Evolutionary conservation across 2,888 invertebrate genomes (phyloP).

Genomic region (Corbicula japonica): DNA sequence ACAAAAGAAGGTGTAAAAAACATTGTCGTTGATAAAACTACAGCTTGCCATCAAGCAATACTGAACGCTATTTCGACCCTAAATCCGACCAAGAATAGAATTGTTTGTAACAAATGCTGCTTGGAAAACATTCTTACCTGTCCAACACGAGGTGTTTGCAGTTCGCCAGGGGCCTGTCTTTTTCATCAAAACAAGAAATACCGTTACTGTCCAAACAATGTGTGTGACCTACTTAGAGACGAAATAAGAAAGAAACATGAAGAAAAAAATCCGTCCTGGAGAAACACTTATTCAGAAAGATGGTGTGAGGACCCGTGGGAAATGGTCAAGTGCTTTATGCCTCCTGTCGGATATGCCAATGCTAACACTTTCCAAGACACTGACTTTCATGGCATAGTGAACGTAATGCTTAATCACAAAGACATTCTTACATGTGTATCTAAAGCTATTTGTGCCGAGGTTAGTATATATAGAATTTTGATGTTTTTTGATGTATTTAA

Average conservation of each 20-base stretch:
- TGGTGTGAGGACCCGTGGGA: conserved; percentile 10
- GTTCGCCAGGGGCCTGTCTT: background rate
- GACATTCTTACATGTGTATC: background rate
- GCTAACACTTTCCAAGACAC: background rate
- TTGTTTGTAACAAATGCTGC: background rate
- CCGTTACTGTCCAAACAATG: background rate
- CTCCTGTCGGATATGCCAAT: conserved; percentile 6
- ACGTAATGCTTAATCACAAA: conserved; percentile 2
- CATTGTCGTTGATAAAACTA: background rate
- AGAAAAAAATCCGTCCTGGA: conserved; percentile 9
- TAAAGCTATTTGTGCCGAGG: background rate
- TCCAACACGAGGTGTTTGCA: conserved; percentile 1
- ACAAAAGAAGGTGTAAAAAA: background rate
- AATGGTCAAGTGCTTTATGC: conserved; percentile 15
- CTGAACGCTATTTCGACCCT: background rate
- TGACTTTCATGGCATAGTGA: conserved; percentile 13
- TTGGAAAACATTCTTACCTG: conserved; percentile 9
- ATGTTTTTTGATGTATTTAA: too few species aligned
- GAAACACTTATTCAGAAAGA: conserved; percentile 1
- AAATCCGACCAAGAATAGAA: background rate
- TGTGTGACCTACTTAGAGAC: background rate
- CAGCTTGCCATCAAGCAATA: background rate
- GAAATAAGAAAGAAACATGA: background rate
- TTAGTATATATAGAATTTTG: too few species aligned
- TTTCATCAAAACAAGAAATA: background rate